Conservation (phyloP, 2,113 vertebrate genomes). For the Mus spicilegus region DNA sequence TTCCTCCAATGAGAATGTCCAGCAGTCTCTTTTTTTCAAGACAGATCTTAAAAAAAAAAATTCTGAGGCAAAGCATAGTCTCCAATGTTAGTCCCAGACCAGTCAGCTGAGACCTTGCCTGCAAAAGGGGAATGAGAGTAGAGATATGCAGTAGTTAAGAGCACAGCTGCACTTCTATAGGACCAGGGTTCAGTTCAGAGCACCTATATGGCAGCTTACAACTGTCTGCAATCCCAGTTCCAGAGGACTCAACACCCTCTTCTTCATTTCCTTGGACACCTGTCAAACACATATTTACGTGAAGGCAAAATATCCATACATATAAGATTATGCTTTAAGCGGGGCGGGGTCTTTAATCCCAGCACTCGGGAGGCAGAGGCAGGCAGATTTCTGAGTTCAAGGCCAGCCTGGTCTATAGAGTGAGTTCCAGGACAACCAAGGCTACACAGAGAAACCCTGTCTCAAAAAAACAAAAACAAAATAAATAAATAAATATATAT, state of each 20-base stretch:
- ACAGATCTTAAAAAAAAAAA: background rate
- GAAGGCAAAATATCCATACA: background rate
- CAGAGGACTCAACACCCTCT: background rate
- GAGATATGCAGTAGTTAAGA: background rate
- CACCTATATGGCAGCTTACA: background rate
- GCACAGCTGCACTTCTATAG: background rate
- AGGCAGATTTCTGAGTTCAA: no score
- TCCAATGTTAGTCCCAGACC: background rate
- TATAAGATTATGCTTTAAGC: background rate
- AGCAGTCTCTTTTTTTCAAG: background rate
- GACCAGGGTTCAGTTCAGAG: background rate
- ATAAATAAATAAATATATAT: background rate
- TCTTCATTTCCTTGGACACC: background rate
- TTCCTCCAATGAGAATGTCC: background rate
- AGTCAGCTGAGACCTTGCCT: background rate
- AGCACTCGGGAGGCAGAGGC: no score
- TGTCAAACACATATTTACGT: background rate
- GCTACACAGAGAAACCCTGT: no score
- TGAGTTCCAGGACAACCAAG: no score
- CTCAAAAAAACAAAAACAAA: no score
- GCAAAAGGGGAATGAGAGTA: no score
- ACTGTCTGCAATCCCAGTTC: background rate
- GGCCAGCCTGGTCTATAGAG: no score
- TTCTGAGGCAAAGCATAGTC: background rate
- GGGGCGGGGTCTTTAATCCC: no score